phyloP scores from a whole-genome alignment of 2,113 vertebrate genomes.

The Platycercus adscitus region DNA sequence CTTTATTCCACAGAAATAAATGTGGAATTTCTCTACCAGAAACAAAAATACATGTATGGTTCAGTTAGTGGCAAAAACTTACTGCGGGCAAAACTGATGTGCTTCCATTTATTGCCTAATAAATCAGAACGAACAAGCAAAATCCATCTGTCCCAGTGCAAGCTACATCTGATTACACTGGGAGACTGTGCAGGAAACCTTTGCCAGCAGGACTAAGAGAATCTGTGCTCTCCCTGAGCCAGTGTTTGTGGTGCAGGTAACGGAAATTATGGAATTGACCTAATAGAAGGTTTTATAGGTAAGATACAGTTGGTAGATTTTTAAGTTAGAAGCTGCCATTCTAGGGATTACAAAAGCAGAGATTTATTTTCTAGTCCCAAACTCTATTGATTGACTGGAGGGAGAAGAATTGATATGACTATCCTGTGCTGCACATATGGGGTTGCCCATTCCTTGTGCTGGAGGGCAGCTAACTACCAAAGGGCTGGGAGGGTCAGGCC shows the following conservation, averaged over 20 bases:
- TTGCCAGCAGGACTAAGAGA: neutral
- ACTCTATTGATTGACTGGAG: no score
- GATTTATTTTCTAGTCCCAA: neutral
- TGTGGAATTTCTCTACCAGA: neutral
- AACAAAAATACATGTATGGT: accelerated
- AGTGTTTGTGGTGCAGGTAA: neutral
- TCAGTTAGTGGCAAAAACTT: neutral
- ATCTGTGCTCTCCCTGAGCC: neutral
- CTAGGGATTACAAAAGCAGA: neutral
- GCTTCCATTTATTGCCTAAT: neutral
- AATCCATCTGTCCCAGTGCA: neutral
- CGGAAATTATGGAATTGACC: neutral
- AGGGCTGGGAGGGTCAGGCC: neutral
- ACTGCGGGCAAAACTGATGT: neutral
- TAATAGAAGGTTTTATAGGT: neutral
- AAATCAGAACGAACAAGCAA: neutral
- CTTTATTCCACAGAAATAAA: neutral
- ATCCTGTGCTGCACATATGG: accelerated
- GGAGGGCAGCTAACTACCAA: neutral
- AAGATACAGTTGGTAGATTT: neutral
- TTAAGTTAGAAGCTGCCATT: neutral
- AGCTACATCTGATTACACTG: neutral
- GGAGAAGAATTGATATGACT: neutral
- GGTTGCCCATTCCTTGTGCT: neutral
- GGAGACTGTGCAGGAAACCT: neutral